A percentile compares a stretch with the other conserved stretches of the same genome.
Conservation (phyloP, 2,113 vertebrate genomes). For the Procavia capensis region DNA sequence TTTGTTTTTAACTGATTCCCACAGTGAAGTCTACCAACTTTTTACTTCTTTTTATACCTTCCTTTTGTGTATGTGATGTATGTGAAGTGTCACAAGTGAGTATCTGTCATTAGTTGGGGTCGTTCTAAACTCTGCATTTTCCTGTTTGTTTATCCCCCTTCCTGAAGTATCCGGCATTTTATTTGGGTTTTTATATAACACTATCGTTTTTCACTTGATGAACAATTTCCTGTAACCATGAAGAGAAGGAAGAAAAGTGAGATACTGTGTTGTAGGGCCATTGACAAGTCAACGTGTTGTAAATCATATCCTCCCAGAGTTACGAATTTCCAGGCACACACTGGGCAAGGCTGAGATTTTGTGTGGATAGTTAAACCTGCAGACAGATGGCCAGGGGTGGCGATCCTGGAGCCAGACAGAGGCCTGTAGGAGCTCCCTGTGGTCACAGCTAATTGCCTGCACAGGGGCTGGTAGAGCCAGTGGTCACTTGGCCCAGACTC, state of each 20-base stretch:
- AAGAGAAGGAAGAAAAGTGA: slow-evolving; percentile 35
- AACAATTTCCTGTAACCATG: slow-evolving; percentile 35
- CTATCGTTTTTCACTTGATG: neutral
- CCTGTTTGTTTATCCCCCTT: neutral
- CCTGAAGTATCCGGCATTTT: neutral
- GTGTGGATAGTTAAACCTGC: neutral
- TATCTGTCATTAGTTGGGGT: neutral
- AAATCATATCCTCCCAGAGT: neutral
- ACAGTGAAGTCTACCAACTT: neutral
- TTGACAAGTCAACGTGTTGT: neutral
- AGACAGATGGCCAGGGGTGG: neutral
- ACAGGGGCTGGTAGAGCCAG: too few species aligned
- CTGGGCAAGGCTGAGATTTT: too few species aligned
- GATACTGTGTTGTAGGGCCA: neutral
- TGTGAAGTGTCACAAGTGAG: neutral
- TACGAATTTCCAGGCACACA: neutral
- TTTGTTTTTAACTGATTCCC: neutral
- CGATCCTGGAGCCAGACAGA: neutral
- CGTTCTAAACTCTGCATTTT: neutral
- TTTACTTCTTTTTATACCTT: neutral
- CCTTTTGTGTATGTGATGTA: neutral
- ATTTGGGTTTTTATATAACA: slow-evolving; percentile 1
- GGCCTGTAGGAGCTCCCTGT: neutral
- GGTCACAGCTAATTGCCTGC: neutral
- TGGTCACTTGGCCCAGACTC: neutral